A percentile compares a stretch with the other conserved stretches of the same genome.
These are phyloP conservation scores for Gastrophysa polygoni DNA, from an alignment of 2,888 invertebrate genomes.

Conservation along the genomic window DNA sequence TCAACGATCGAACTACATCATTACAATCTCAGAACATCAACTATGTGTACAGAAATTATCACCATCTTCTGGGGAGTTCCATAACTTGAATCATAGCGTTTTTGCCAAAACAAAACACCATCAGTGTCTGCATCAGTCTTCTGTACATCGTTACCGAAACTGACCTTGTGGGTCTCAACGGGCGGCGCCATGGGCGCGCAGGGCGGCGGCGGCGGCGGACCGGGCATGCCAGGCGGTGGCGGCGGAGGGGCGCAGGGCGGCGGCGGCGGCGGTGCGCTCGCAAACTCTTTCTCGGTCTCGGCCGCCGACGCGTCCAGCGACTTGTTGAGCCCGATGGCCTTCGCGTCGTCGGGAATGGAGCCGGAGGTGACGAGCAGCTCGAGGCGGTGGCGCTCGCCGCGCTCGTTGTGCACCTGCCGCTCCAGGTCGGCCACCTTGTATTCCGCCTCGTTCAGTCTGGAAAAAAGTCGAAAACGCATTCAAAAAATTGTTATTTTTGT, in stretches of 20 bases:
- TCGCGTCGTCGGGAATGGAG: constrained; percentile 92
- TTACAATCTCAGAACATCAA: too few relatives aligned
- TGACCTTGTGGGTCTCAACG: constrained; percentile 61
- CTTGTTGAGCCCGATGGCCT: constrained; percentile 65
- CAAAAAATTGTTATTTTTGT: too few relatives aligned
- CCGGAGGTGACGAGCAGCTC: constrained; percentile 89
- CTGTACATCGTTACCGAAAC: too few relatives aligned
- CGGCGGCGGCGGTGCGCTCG: constrained; percentile 54
- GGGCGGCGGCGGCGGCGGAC: constrained; percentile 67
- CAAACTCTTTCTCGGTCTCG: constrained; percentile 40
- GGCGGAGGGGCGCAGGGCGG: constrained; percentile 58
- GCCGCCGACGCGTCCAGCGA: constrained; percentile 40
- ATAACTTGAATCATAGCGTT: too few relatives aligned
- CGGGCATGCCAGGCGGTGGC: constrained; percentile 65
- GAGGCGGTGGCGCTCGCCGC: constrained; percentile 79
- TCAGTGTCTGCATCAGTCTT: too few relatives aligned
- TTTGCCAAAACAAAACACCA: too few relatives aligned
- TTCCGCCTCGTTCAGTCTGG: constrained; percentile 61
- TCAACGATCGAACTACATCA: too few relatives aligned
- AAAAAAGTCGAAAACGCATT: constrained; percentile 4
- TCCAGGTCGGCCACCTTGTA: constrained; percentile 61
- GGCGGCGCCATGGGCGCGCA: constrained; percentile 67
- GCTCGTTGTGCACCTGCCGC: constrained; percentile 72
- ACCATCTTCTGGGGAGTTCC: too few relatives aligned
- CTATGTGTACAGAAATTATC: too few relatives aligned